A percentile compares a stretch with the other conserved stretches of the same genome.
Conservation (phyloP, 1,140 invertebrate species). For the roundworm (Caenorhabditis elegans) region DNA sequence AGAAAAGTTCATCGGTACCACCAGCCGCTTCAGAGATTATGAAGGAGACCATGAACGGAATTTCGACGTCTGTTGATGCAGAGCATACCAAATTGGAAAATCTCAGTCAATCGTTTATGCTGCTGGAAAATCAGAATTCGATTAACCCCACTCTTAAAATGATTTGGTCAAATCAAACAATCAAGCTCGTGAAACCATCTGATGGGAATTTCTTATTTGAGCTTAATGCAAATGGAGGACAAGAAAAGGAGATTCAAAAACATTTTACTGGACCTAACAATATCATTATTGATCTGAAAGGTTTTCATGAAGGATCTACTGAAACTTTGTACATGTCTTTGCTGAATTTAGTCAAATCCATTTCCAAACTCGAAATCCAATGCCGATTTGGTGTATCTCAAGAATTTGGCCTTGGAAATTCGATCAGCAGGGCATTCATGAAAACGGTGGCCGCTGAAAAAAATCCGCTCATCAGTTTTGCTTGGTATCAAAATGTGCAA, state of each 20-base stretch:
- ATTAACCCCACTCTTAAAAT: too few species aligned
- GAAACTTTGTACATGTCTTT: constrained; percentile 18
- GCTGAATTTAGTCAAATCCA: neutral
- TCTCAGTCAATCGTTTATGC: neutral
- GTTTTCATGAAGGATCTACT: neutral
- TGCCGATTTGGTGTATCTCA: neutral
- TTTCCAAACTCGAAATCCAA: neutral
- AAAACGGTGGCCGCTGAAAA: constrained; percentile 39
- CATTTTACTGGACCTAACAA: neutral
- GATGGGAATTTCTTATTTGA: neutral
- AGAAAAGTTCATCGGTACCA: neutral
- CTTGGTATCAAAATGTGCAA: constrained; percentile 35
- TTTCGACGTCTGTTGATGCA: too few species aligned
- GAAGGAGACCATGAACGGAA: too few species aligned
- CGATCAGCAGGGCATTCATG: constrained; percentile 35
- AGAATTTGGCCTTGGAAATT: neutral
- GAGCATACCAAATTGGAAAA: neutral
- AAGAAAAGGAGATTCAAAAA: neutral
- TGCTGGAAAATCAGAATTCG: neutral
- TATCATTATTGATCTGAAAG: neutral
- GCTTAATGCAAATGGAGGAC: neutral
- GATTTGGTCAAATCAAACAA: neutral
- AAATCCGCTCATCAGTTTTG: neutral
- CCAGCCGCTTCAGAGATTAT: too few species aligned
- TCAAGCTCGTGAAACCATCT: neutral